A percentile compares a stretch with the other conserved stretches of the same genome.
phyloP scores from a whole-genome alignment of 2,113 vertebrate species.

The Emydocephalus ijimae region DNA sequence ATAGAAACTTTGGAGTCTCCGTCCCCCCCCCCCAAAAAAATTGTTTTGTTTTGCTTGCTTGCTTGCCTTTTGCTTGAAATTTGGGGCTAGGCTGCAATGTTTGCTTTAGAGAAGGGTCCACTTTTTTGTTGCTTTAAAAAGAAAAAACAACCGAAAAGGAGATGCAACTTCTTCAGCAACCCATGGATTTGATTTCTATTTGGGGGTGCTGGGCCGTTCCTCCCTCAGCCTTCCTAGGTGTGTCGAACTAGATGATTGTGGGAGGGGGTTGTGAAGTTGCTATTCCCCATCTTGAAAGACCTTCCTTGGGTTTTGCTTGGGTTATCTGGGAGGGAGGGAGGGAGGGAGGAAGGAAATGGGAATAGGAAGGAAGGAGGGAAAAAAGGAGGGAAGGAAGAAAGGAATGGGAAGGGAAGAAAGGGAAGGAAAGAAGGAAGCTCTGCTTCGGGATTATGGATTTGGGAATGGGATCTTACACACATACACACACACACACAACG shows the following conservation, averaged over 20 bases:
- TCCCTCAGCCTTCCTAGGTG: background rate
- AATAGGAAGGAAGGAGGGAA: too few relatives aligned
- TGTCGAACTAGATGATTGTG: background rate
- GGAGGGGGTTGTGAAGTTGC: background rate
- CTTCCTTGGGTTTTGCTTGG: too few relatives aligned
- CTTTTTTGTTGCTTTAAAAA: background rate
- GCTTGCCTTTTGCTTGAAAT: background rate
- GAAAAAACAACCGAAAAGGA: too few relatives aligned
- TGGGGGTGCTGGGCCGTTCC: background rate
- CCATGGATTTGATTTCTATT: background rate
- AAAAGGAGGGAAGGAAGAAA: too few relatives aligned
- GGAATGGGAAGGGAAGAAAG: background rate
- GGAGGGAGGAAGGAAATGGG: too few relatives aligned
- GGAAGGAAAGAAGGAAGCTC: background rate
- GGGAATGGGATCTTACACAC: background rate
- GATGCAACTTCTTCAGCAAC: background rate
- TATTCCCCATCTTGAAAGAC: background rate
- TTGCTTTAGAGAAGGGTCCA: background rate
- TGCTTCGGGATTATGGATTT: background rate
- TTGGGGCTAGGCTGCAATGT: background rate
- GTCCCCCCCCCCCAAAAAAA: too few relatives aligned
- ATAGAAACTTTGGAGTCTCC: background rate
- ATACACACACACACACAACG: background rate
- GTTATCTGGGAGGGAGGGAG: too few relatives aligned
- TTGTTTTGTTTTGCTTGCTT: background rate